Evolutionary conservation across 2,113 vertebrate genomes (phyloP).

Genomic region (Brachypteracias leptosomus): DNA sequence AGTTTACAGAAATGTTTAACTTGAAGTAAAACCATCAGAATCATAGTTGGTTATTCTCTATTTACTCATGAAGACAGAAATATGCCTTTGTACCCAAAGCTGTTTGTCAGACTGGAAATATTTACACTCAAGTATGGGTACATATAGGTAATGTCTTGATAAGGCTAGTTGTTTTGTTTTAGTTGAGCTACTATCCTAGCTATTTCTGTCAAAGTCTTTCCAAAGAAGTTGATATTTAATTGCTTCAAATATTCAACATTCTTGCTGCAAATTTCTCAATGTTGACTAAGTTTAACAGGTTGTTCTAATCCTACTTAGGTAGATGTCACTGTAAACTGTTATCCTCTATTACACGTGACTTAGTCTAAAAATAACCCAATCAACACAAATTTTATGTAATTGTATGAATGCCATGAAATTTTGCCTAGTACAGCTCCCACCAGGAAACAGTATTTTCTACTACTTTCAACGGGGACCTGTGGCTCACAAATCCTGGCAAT

Average conservation of each 20-base stretch:
- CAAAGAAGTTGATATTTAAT: neutral
- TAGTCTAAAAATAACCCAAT: neutral
- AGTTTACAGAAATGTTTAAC: conserved; percentile 55
- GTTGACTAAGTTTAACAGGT: neutral
- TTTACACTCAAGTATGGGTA: neutral
- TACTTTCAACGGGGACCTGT: neutral
- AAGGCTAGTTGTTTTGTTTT: neutral
- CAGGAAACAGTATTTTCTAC: neutral
- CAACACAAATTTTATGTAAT: neutral
- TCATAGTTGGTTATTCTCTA: neutral
- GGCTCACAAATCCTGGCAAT: neutral
- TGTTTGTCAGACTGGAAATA: neutral
- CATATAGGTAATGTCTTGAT: neutral
- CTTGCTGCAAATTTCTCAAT: neutral
- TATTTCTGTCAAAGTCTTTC: neutral
- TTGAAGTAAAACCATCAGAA: neutral
- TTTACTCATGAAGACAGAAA: neutral
- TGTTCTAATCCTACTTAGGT: neutral
- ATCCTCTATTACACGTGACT: neutral
- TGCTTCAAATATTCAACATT: neutral
- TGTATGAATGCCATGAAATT: neutral
- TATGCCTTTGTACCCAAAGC: neutral
- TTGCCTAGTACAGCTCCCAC: neutral
- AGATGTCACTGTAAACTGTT: neutral
- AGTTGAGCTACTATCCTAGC: neutral